A percentile compares a stretch with the other conserved stretches of the same genome.
phyloP scores from a whole-genome alignment of 2,888 invertebrate genomes.

The Habroteleia sp. region DNA sequence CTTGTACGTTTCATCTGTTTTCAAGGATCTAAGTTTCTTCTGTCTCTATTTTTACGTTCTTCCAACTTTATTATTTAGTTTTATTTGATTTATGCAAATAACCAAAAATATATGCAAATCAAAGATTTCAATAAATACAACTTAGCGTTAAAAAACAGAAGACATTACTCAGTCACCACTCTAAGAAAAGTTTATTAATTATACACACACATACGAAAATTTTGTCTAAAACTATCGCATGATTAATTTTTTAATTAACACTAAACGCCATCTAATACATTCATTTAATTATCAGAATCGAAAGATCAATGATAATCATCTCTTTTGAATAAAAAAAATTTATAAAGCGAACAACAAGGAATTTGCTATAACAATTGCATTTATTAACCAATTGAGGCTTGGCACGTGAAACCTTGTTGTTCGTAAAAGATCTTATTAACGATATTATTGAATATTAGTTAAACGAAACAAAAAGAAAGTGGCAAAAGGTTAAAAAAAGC shows the following conservation, averaged over 20 bases:
- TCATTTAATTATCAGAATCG: neutral
- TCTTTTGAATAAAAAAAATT: neutral
- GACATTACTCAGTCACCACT: conserved; percentile 37
- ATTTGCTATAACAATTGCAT: conserved; percentile 1
- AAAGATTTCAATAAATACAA: conserved; percentile 1
- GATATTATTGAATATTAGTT: conserved; percentile 17
- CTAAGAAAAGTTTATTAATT: neutral
- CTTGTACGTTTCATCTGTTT: conserved; percentile 67
- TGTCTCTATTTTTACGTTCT: conserved; percentile 31
- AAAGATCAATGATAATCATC: neutral
- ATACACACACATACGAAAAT: neutral
- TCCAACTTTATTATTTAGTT: conserved; percentile 16
- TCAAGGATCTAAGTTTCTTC: conserved; percentile 48
- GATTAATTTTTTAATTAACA: conserved; percentile 24
- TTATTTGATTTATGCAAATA: conserved; percentile 16
- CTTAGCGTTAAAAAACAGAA: neutral
- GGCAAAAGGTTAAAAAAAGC: conserved; percentile 34
- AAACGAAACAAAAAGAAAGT: conserved; percentile 37
- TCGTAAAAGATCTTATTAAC: conserved; percentile 2
- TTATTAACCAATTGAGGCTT: neutral
- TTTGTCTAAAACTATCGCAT: conserved; percentile 18
- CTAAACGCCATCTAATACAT: conserved; percentile 12
- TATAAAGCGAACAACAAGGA: conserved; percentile 15
- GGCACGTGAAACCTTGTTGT: conserved; percentile 24
- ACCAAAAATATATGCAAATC: conserved; percentile 5